Percentiles rank a stretch among this genome's conserved stretches.
phyloP scores from a whole-genome alignment of 2,113 vertebrate species.

The Ciconia boyciana region DNA sequence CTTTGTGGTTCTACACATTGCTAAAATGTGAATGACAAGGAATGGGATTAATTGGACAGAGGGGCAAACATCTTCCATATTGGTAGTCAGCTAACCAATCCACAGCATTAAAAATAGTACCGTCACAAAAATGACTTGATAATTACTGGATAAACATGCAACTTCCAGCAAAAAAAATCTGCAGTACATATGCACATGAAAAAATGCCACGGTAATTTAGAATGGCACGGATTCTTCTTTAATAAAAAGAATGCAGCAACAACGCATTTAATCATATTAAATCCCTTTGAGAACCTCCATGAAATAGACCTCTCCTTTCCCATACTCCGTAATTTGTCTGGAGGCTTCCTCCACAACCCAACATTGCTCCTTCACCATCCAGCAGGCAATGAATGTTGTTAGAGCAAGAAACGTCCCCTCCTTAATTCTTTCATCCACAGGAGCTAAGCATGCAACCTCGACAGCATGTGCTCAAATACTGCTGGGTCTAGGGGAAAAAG shows the following conservation, averaged over 20 bases:
- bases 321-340: not conserved
- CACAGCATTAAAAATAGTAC: conserved; percentile 64
- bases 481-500: not conserved
- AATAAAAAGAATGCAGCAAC: not conserved
- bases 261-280: not conserved
- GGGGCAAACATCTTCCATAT: conserved; percentile 82
- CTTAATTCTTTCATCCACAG: not conserved
- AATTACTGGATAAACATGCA: conserved; percentile 33
- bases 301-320: not conserved
- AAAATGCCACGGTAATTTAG: not conserved
- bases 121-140: conserved; percentile 25
- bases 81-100: conserved; percentile 70
- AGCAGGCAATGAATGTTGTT: not conserved
- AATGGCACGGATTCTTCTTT: not conserved
- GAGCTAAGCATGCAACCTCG: not conserved
- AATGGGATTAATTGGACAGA: conserved; percentile 68
- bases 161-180: not conserved
- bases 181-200: not conserved
- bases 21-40: conserved; percentile 70
- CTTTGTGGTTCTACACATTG: conserved; percentile 30
- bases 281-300: not conserved
- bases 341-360: conserved; percentile 2
- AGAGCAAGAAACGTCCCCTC: not conserved
- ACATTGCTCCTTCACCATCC: not conserved
- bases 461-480: not conserved